Base-by-base conservation (phyloP, 2,113 vertebrate genomes). In the Delphinapterus leucas region DNA sequence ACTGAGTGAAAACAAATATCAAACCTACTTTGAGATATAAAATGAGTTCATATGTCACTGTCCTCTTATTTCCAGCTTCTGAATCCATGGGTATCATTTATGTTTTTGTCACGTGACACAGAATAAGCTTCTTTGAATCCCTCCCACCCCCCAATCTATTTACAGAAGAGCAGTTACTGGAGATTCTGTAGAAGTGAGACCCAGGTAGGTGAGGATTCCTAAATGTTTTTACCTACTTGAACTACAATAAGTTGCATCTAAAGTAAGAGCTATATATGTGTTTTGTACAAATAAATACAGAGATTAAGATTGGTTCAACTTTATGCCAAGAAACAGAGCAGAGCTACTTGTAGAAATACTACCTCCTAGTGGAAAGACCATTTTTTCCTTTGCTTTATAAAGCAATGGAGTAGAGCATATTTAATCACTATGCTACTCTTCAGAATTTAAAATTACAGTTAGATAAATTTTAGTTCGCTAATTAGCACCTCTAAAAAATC, bases 361-460 rank as follows among this genome's bases (percentile, higher is more conserved):
- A 18, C 28, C 18, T 71, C 21, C 44, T 82, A 86, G 33, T 61
- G 36, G 38, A 94, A 67, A 53, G 15, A 63, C 28, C 14, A n/a
- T 68, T 49, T 93, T 26, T 44, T 83, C 13, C 33, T 81, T 67
- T 94, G 65, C 33, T 95, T 95, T 86, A 63, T 33, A 85, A 84
- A 95, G 47, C 55, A 71, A 15, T 5, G 10, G 41, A 90, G 31
- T 88, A 85, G 2, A 81, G 28, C 21, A 60, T 47, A 82, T 17
- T 73, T 92, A 73, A 28, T 91, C n/a, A 86, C 61, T 86, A 74
- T 47, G 20, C 12, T 90, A 25, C 28, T 79, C 36, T 70, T 68
- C 23, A 68, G 25, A 65, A 87, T 90, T 77, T 90, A 74, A 97
- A 90, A 70, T 58, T 61, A 88, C 15, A 94, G 70, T 79, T 96